phyloP scores from a whole-genome alignment of 2,113 vertebrate species.

The Xiphophorus hellerii region DNA sequence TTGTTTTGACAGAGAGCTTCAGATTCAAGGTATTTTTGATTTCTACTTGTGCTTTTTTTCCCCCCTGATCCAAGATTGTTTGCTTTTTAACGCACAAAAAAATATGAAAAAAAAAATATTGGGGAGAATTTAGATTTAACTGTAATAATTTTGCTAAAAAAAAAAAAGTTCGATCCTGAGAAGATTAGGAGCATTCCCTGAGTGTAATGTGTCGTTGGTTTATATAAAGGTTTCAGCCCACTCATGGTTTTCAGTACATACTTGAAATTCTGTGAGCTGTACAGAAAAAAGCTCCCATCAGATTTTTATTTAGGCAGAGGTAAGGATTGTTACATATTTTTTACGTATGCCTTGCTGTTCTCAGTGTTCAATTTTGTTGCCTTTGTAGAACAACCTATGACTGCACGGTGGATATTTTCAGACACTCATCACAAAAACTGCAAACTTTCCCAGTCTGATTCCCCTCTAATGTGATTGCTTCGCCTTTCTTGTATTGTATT shows the following conservation, averaged over 20 bases:
- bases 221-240: conserved; percentile 3
- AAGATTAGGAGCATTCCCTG: too few species aligned
- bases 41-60: neutral
- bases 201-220: neutral
- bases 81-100: neutral
- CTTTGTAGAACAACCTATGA: conserved; percentile 56
- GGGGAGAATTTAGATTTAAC: neutral
- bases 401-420: conserved; percentile 48
- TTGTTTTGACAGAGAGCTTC: neutral
- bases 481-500: conserved; percentile 37
- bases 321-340: conserved; percentile 39
- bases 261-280: conserved; percentile 66
- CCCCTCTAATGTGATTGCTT: conserved; percentile 47
- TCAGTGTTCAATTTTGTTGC: conserved; percentile 59
- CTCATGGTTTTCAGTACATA: conserved; percentile 21
- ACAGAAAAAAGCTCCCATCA: conserved; percentile 41
- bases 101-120: neutral
- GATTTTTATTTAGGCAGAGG: conserved; percentile 29
- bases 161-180: too few species aligned
- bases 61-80: neutral
- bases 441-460: conserved; percentile 28
- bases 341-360: conserved; percentile 49
- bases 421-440: conserved; percentile 19
- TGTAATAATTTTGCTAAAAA: neutral
- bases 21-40: neutral